These are phyloP conservation scores for Linyphia triangularis DNA, from an alignment of 2,888 invertebrate genomes.

Conservation along the genomic window DNA sequence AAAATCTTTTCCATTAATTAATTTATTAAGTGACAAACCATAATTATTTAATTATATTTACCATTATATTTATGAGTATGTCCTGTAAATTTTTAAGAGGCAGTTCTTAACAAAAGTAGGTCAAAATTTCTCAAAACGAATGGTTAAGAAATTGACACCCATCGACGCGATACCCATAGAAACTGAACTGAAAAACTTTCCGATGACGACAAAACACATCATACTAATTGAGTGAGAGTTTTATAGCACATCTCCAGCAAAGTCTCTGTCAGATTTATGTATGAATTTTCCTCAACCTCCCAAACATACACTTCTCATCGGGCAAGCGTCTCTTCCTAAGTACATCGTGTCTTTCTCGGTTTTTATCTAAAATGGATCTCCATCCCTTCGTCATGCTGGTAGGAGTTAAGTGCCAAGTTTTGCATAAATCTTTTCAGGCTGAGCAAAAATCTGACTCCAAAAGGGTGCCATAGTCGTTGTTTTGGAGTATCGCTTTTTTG, in stretches of 20 bases:
- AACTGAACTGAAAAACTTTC: background rate
- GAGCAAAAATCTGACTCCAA: background rate
- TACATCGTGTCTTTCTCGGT: slow-evolving; percentile 41
- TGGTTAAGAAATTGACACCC: background rate
- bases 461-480: slow-evolving; percentile 21
- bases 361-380: slow-evolving; percentile 71
- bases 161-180: background rate
- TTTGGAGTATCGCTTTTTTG: slow-evolving; percentile 13
- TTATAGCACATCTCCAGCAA: slow-evolving; percentile 1
- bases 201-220: slow-evolving; percentile 7
- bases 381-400: slow-evolving; percentile 58
- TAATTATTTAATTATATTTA: too few relatives aligned
- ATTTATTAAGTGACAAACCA: too few relatives aligned
- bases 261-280: background rate
- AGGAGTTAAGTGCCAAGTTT: slow-evolving; percentile 53
- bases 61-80: too few relatives aligned
- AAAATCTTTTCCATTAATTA: too few relatives aligned
- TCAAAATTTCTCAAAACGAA: background rate
- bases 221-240: slow-evolving; percentile 48
- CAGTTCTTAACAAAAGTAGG: too few relatives aligned
- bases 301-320: background rate
- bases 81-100: too few relatives aligned
- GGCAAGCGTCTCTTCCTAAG: background rate
- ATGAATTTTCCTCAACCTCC: background rate
- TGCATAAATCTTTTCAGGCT: slow-evolving; percentile 57